These are phyloP conservation scores for Melanaphis sacchari DNA, from an alignment of 1,140 invertebrate species.

Conservation along the genomic window DNA sequence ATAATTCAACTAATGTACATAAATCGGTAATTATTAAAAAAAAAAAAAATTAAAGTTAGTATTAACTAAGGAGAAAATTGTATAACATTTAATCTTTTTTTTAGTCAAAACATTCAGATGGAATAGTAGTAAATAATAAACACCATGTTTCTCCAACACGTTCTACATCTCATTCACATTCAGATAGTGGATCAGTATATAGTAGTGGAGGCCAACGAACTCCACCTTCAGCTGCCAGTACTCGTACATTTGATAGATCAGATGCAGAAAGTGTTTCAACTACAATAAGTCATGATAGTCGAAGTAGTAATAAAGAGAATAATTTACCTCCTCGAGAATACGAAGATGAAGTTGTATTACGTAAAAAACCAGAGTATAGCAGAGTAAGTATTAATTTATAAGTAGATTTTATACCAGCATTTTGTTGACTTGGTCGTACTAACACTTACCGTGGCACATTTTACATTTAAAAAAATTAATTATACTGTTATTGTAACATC, in stretches of 20 bases:
- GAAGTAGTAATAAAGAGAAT: slow-evolving; percentile 73
- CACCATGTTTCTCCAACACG: slow-evolving; percentile 64
- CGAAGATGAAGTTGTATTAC: slow-evolving; percentile 67
- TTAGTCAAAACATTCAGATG: slow-evolving; percentile 50
- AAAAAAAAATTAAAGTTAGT: not conserved
- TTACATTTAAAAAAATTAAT: not conserved
- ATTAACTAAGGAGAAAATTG: not conserved
- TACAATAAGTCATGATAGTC: slow-evolving; percentile 79
- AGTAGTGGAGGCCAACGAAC: slow-evolving; percentile 62
- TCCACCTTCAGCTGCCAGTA: slow-evolving; percentile 62
- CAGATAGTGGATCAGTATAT: slow-evolving; percentile 61
- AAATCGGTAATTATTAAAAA: slow-evolving; percentile 56
- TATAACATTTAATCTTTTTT: not conserved
- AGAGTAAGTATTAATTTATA: slow-evolving; percentile 59
- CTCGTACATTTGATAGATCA: slow-evolving; percentile 64
- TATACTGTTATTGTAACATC: not conserved
- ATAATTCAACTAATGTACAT: slow-evolving; percentile 61
- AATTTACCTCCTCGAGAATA: slow-evolving; percentile 63
- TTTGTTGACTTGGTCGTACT: not conserved
- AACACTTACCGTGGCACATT: not conserved
- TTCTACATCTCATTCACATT: slow-evolving; percentile 60
- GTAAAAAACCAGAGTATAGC: slow-evolving; percentile 68
- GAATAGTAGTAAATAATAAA: slow-evolving; percentile 60
- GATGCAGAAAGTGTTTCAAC: slow-evolving; percentile 85
- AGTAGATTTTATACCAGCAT: not conserved